Percentiles rank a stretch among this genome's conserved stretches.
These are phyloP conservation scores for Aurelia sp. DNA, from an alignment of 30 jellyfish, hydroid and myxozoan genomes.

Conservation along the genomic window DNA sequence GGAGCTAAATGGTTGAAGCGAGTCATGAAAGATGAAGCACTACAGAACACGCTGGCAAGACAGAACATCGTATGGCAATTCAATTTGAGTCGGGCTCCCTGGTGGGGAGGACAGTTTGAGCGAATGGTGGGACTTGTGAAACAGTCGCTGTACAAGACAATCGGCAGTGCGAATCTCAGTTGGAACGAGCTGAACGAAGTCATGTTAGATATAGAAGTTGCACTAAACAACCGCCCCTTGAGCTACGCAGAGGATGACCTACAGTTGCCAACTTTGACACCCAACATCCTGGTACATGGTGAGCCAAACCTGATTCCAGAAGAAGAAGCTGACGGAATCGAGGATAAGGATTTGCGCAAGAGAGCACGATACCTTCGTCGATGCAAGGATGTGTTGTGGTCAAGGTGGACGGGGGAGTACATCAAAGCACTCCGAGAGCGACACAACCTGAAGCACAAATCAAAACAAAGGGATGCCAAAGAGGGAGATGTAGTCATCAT, in stretches of 20 bases:
- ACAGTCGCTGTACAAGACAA: too few relatives aligned
- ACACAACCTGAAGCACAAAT: conserved; percentile 14
- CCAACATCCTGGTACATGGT: conserved; percentile 48
- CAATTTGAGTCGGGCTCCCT: conserved; percentile 73
- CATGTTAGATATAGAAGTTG: conserved; percentile 31
- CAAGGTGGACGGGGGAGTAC: conserved; percentile 53
- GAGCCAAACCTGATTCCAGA: conserved; percentile 12
- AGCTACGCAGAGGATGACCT: conserved; percentile 67
- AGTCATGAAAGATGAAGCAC: neutral
- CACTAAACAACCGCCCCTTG: conserved; percentile 65
- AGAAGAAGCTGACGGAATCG: conserved; percentile 28
- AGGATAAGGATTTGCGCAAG: conserved; percentile 49
- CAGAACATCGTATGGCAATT: conserved; percentile 64
- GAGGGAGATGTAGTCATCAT: neutral
- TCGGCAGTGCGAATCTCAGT: too few relatives aligned
- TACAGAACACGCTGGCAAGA: conserved; percentile 45
- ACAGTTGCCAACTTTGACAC: conserved; percentile 40
- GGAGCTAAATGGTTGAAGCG: conserved; percentile 58
- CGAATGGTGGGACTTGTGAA: neutral
- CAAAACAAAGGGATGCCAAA: conserved; percentile 24
- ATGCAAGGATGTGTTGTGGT: conserved; percentile 46
- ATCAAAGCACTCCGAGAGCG: neutral
- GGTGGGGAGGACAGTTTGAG: conserved; percentile 81
- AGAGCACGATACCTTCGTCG: conserved; percentile 30
- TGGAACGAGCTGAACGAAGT: too few relatives aligned